Conservation (phyloP, 2,113 vertebrate genomes). For the Caretta caretta region DNA sequence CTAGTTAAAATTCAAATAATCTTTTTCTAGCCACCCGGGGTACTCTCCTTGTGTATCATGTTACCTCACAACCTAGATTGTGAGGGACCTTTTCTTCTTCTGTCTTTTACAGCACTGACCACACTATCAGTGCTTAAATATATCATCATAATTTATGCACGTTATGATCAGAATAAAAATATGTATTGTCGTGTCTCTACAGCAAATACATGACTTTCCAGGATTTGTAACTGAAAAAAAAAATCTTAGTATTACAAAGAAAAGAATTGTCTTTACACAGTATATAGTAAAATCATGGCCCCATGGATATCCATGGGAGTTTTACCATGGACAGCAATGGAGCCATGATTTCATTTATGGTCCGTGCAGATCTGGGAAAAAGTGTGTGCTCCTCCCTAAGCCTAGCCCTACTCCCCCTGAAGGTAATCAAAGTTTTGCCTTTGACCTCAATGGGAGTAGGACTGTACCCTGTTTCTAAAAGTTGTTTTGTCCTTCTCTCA, state of each 20-base stretch:
- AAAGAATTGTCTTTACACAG: neutral
- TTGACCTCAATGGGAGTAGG: too few species aligned
- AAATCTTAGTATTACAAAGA: neutral
- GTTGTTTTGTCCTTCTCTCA: neutral
- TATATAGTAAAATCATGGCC: neutral
- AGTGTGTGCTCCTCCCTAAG: neutral
- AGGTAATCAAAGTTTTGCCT: neutral
- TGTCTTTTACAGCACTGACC: neutral
- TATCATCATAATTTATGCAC: too few species aligned
- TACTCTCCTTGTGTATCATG: neutral
- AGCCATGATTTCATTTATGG: neutral
- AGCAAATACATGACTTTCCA: neutral
- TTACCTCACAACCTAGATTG: neutral
- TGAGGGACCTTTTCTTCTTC: neutral
- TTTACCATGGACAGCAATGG: neutral
- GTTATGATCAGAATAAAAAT: too few species aligned
- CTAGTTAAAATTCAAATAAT: neutral
- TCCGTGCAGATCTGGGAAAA: rapidly evolving
- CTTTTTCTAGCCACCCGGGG: neutral
- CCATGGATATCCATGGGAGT: neutral
- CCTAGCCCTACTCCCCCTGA: neutral
- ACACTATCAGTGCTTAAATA: rapidly evolving
- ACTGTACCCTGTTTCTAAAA: neutral
- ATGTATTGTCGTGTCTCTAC: neutral
- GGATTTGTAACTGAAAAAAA: neutral